Evolutionary conservation across 2,888 invertebrate genomes (phyloP).

Genomic region (Macrosoma leucophasiata): DNA sequence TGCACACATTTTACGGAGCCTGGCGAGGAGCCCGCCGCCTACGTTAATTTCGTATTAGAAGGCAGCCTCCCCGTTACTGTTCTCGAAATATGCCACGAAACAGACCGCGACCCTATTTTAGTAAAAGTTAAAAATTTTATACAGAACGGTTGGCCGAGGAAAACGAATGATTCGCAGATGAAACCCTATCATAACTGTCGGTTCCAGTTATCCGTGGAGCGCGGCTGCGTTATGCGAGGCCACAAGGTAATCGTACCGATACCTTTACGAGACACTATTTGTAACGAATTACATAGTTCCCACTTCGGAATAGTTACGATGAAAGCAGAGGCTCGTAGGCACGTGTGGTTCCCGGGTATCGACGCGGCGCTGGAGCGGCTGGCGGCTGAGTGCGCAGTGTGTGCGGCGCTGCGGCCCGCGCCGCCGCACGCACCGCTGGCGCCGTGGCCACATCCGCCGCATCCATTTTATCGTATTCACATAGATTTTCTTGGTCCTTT

Average conservation of each 20-base stretch:
- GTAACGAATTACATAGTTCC: slow-evolving; percentile 10
- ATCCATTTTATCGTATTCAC: no score
- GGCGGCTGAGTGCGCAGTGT: slow-evolving; percentile 10
- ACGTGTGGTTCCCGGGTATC: slow-evolving; percentile 20
- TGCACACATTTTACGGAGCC: no score
- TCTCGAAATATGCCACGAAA: no score
- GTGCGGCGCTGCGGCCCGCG: slow-evolving; percentile 10
- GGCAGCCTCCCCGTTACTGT: no score
- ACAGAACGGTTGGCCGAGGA: slow-evolving; percentile 18
- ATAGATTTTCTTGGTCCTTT: slow-evolving; percentile 14
- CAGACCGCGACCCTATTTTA: no score
- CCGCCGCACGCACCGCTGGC: slow-evolving; percentile 13
- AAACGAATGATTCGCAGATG: slow-evolving; percentile 3
- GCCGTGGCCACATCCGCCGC: slow-evolving; percentile 7
- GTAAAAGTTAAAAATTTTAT: slow-evolving; percentile 8
- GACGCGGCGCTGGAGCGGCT: slow-evolving; percentile 15
- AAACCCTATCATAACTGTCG: slow-evolving; percentile 16
- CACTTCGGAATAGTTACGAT: slow-evolving; percentile 18
- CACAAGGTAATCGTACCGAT: slow-evolving; percentile 16
- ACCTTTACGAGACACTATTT: slow-evolving; percentile 4
- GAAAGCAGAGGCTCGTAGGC: slow-evolving; percentile 18
- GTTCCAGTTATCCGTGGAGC: slow-evolving; percentile 14
- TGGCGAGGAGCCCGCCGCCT: no score
- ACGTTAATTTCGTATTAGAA: no score
- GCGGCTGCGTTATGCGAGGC: slow-evolving; percentile 12